Evolutionary conservation across 2,113 vertebrate species (phyloP).

Genomic region (Todiramphus saurophagus): DNA sequence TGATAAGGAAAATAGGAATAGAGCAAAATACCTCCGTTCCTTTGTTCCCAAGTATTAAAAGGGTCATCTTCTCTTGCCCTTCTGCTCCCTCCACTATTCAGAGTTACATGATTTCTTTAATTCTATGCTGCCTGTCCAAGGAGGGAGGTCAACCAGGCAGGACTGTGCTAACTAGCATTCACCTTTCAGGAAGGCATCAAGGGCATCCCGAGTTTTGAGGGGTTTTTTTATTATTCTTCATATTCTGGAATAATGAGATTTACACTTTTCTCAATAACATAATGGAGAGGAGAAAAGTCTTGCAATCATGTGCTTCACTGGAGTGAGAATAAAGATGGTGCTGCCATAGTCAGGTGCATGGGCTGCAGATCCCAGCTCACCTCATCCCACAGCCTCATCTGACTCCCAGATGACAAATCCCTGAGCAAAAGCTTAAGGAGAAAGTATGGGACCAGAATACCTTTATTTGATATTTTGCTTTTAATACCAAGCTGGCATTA

Average conservation of each 20-base stretch:
- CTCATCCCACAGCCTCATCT: background rate
- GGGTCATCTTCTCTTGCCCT: background rate
- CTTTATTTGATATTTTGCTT: background rate
- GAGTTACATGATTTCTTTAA: background rate
- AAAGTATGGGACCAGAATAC: background rate
- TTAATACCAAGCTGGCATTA: background rate
- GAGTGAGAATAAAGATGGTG: slow-evolving; percentile 33
- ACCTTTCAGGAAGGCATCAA: slow-evolving; percentile 17
- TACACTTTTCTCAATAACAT: background rate
- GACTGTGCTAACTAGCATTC: background rate
- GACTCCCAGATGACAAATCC: background rate
- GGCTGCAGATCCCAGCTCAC: background rate
- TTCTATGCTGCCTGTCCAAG: background rate
- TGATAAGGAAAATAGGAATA: background rate
- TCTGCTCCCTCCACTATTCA: background rate
- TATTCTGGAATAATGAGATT: slow-evolving; percentile 7
- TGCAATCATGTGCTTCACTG: slow-evolving; percentile 55
- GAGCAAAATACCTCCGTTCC: background rate
- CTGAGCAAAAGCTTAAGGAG: background rate
- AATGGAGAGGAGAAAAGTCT: background rate
- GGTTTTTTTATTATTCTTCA: background rate
- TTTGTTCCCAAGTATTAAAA: background rate
- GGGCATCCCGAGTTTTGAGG: background rate
- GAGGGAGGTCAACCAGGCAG: background rate
- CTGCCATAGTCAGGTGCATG: background rate